Evolutionary conservation across 2,113 vertebrate species (phyloP), one percentile per base, ranked within the genome.

Genomic region (Platichthys flesus): DNA sequence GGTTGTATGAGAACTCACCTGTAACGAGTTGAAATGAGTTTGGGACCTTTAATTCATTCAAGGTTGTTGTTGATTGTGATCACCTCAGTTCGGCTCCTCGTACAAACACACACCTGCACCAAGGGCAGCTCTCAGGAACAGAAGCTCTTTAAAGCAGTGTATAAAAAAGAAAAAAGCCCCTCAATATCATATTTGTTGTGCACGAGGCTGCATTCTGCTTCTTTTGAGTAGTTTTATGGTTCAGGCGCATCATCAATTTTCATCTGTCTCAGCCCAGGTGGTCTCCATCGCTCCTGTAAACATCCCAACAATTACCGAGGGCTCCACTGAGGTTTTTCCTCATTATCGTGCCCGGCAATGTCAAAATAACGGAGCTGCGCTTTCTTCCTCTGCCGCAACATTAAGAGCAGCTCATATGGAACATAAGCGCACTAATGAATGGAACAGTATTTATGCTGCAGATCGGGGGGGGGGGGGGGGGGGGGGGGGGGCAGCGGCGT

Each of bases 401-500:
- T 85, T 84, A 86, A 82, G 76, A 74, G 58, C 86, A 87, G 85
- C 84, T 90, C 80, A 75, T 69, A 80, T 47, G 54, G 74, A 86
- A 80, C 78, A 71, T 66, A 72, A 82, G 56, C 66, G 42, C 31
- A 51, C 47, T 82, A 81, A 87, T 78, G 74, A 84, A 85, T 18
- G n/a, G 45, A 68, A 72, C 65, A 74, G 21, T 62, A 63, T 86
- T 83, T 79, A 66, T 68, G 42, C 57, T 55, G 67, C 42, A 58
- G 83, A 67, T 60, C 24, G 57, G 51, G 45, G 20, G 20, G 35
- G n/a, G 23, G 31, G 31, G 35, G n/a, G 23, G 31, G 31, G n/a
- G n/a, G 57, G 51, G 45, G 20, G 20, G 35, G n/a, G 23, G 31
- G 31, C 42, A 71, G 69, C 2, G 0, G 16, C 42, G 56, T 40